Conservation (phyloP, 2,797 vertebrate genomes). For the Channallabes apus region DNA sequence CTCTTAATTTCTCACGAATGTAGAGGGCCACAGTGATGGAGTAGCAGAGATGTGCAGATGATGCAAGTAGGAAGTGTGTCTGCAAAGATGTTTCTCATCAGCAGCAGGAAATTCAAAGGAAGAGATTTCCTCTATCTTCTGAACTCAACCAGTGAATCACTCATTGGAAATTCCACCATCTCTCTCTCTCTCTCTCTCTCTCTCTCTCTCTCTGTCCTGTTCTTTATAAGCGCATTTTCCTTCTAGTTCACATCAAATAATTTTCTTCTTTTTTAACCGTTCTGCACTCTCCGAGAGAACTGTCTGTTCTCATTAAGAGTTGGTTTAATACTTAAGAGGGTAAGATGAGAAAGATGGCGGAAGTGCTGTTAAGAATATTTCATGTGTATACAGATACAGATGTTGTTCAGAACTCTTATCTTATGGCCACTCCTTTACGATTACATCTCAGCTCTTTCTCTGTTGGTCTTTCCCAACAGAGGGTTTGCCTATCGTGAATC, state of each 20-base stretch:
- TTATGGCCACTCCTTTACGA: neutral
- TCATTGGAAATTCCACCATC: slow-evolving; percentile 8
- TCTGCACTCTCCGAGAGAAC: slow-evolving; percentile 4
- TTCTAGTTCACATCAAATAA: neutral
- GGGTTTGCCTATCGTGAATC: slow-evolving; percentile 17
- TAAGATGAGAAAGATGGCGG: neutral
- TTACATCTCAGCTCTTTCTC: slow-evolving; percentile 6
- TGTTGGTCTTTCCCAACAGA: slow-evolving; percentile 10
- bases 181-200: too few species aligned
- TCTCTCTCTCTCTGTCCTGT: neutral
- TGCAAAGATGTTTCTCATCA: slow-evolving; percentile 42
- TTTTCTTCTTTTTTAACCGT: slow-evolving; percentile 2
- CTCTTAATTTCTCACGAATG: slow-evolving; percentile 26
- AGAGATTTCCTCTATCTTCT: slow-evolving; percentile 26
- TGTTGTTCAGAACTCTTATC: slow-evolving; percentile 6
- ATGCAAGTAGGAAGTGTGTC: slow-evolving; percentile 17
- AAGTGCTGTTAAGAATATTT: neutral
- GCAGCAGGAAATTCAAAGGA: slow-evolving; percentile 22
- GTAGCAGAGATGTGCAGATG: slow-evolving; percentile 14
- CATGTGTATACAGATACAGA: neutral
- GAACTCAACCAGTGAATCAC: slow-evolving; percentile 32
- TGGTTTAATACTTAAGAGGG: slow-evolving; percentile 7
- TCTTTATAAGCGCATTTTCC: neutral
- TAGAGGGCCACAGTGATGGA: neutral
- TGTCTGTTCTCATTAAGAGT: slow-evolving; percentile 24